Base-by-base conservation (phyloP, 2,888 invertebrate genomes). In the Thecocarcelia acutangulata region DNA sequence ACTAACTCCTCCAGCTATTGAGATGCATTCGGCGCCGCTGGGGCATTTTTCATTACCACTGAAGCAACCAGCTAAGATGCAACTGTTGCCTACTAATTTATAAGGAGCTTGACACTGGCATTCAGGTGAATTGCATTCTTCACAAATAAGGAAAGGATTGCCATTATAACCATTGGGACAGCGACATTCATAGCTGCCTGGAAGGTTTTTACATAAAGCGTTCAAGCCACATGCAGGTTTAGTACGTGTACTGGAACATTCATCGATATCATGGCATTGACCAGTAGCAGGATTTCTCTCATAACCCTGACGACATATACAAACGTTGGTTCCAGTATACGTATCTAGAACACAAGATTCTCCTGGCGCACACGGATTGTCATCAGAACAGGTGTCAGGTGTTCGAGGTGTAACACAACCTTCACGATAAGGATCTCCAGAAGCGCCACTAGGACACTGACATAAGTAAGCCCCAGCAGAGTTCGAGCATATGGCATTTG, bases 141-240 rank as follows among this genome's bases (percentile, higher is more conserved):
- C 96, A 88, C 97, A 97, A 84, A 95, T 92, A 15, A 95, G 93
- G 88, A 97, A 97, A 0, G 97, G 97, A 91, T 97, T 97, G 54
- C 97, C 97, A 87, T 95, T 96, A 88, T 95, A 97, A 40, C 96
- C 97, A 33, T 94, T 92, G 0, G 97, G 96, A 87, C 97, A 98
- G 87, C 96, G 96, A 86, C 97, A 98, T 90, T 97, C 97, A 88
- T 97, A 98, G 88, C 97, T 97, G 58, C 97, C 97, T 0, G 97
- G 97, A 64, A 97, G 91, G 91, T 98, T 98, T 89, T 96, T 97
- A 87, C 97, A 98, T 75, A 97, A 93, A 0, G 97, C 97, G 90
- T 97, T 97, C 24, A 96, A 91, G 0, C 97, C 97, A 90, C 97
- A 97, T 17, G 96, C 95, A 2, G 95, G 93, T 85, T 95, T 95